Conservation (phyloP, 2,888 invertebrate genomes). For the Cephus pulcher region DNA sequence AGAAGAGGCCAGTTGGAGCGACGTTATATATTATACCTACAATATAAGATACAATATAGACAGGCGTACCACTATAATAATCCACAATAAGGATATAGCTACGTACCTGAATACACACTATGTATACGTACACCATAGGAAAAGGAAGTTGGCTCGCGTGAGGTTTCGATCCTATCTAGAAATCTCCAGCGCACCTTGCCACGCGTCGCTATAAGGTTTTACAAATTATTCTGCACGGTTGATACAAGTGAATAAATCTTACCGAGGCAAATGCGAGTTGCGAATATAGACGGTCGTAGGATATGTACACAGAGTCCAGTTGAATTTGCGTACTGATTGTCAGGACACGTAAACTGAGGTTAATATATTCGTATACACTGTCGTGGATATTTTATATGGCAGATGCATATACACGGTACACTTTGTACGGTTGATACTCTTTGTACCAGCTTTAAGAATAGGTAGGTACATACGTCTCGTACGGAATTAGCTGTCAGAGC, state of each 20-base stretch:
- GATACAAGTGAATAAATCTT: constrained; percentile 17
- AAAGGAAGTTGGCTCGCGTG: background rate
- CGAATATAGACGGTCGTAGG: constrained; percentile 7
- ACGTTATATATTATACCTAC: background rate
- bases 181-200: background rate
- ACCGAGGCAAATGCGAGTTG: constrained; percentile 24
- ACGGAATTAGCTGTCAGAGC: constrained; percentile 51
- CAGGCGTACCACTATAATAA: background rate
- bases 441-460: constrained; percentile 12
- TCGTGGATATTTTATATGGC: background rate
- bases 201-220: constrained; percentile 7
- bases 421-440: background rate
- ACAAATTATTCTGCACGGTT: constrained; percentile 24
- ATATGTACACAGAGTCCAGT: background rate
- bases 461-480: constrained; percentile 22
- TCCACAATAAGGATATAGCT: background rate
- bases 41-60: background rate
- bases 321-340: background rate
- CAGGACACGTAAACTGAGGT: background rate
- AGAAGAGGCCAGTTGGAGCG: background rate
- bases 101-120: background rate
- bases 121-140: background rate
- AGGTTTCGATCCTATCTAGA: background rate
- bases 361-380: background rate
- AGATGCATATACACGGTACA: background rate